Percentiles rank a stretch among this genome's conserved stretches.
Conservation (phyloP, 2,113 vertebrate species). For the Balaenoptera acutorostrata region DNA sequence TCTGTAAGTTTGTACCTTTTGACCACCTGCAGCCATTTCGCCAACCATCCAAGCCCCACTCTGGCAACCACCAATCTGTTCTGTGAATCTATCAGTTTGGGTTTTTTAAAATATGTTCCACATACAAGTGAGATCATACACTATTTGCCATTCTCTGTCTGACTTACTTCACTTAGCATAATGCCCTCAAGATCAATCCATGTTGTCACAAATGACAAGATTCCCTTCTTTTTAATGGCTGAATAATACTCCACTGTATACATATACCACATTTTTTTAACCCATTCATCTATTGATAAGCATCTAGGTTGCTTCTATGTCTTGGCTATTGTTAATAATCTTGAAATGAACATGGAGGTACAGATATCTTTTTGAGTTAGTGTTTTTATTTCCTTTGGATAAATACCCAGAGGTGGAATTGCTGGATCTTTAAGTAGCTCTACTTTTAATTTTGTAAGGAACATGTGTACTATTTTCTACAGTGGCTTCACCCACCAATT, state of each 20-base stretch:
- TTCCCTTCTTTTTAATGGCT: neutral
- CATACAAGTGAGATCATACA: neutral
- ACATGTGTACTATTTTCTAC: neutral
- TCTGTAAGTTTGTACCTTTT: neutral
- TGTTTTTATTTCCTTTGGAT: neutral
- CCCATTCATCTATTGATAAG: neutral
- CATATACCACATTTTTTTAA: neutral
- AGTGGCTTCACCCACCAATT: neutral
- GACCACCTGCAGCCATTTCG: neutral
- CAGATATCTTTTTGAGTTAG: neutral
- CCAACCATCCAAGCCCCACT: neutral
- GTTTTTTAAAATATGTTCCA: neutral
- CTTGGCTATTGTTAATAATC: neutral
- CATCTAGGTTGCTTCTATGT: neutral
- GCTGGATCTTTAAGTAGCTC: neutral
- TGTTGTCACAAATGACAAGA: neutral
- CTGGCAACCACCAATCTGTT: neutral
- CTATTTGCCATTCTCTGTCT: neutral
- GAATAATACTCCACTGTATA: neutral
- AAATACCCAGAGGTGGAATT: neutral
- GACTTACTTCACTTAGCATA: neutral
- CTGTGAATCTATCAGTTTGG: neutral
- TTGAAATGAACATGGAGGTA: neutral
- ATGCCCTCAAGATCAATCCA: neutral
- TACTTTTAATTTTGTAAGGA: neutral